A percentile compares a stretch with the other conserved stretches of the same genome.
Evolutionary conservation across 1,140 invertebrate species (phyloP).

Genomic region (Trichogramma pretiosum): DNA sequence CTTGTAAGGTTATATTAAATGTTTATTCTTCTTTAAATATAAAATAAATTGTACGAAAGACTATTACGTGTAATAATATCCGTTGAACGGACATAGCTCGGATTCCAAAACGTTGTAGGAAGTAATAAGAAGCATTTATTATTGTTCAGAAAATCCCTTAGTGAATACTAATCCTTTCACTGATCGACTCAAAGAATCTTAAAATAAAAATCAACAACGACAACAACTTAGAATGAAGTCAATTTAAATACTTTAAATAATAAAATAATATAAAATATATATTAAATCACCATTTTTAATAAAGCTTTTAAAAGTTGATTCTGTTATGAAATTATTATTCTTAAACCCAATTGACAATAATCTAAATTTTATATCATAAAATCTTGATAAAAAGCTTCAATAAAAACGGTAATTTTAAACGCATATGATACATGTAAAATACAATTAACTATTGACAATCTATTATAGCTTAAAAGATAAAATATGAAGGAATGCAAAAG

Average conservation of each 20-base stretch:
- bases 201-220: slow-evolving; percentile 19
- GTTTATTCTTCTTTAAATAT: slow-evolving; percentile 16
- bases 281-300: slow-evolving; percentile 18
- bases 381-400: slow-evolving; percentile 13
- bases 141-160: slow-evolving; percentile 16
- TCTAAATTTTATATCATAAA: too few relatives aligned
- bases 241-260: slow-evolving; percentile 7
- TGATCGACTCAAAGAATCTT: slow-evolving; percentile 19
- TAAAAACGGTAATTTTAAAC: slow-evolving; percentile 14
- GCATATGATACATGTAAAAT: slow-evolving; percentile 5
- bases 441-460: not conserved
- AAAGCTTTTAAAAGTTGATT: slow-evolving; percentile 8
- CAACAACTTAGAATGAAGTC: slow-evolving; percentile 12
- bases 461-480: not conserved
- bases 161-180: too few relatives aligned
- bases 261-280: not conserved
- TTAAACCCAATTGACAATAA: too few relatives aligned
- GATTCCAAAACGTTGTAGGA: slow-evolving; percentile 15
- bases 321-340: not conserved
- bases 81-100: slow-evolving; percentile 18
- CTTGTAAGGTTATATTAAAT: too few relatives aligned
- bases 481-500: too few relatives aligned
- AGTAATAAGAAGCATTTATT: slow-evolving; percentile 17
- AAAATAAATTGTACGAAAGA: slow-evolving; percentile 18
- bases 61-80: slow-evolving; percentile 19